Evolutionary conservation across 2,888 invertebrate species (phyloP).

Genomic region (Megalurothrips usitatus): DNA sequence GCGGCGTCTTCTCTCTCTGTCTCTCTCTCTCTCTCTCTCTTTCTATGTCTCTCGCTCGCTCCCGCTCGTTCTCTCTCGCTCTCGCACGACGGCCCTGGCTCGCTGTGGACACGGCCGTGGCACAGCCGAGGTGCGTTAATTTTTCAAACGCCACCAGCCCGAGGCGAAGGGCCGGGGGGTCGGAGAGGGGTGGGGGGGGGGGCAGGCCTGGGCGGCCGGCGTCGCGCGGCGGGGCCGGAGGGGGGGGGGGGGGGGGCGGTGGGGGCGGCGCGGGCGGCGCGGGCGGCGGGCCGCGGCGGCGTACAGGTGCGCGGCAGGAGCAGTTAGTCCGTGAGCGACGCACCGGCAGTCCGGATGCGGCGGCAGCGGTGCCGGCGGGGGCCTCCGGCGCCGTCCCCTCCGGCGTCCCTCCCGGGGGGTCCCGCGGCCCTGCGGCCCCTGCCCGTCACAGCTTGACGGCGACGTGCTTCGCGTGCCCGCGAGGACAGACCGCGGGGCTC

Average conservation of each 20-base stretch:
- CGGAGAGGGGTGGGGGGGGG: background rate
- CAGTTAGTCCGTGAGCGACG: constrained; percentile 10
- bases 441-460: too few relatives aligned
- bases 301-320: background rate
- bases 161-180: background rate
- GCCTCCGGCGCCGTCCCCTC: background rate
- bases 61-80: too few relatives aligned
- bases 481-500: background rate
- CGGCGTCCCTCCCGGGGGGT: background rate
- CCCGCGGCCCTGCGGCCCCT: background rate
- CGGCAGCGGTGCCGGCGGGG: background rate
- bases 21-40: too few relatives aligned
- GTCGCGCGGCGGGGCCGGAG: background rate
- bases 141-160: constrained; percentile 3
- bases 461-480: too few relatives aligned
- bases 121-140: background rate
- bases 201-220: background rate
- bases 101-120: background rate
- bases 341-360: background rate
- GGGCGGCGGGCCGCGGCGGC: background rate
- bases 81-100: background rate
- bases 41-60: too few relatives aligned
- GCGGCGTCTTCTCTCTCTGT: too few relatives aligned
- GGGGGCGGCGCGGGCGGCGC: background rate
- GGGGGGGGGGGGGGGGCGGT: background rate